Conservation (phyloP, 2,888 invertebrate species). For the Druceiella hillmani region DNA sequence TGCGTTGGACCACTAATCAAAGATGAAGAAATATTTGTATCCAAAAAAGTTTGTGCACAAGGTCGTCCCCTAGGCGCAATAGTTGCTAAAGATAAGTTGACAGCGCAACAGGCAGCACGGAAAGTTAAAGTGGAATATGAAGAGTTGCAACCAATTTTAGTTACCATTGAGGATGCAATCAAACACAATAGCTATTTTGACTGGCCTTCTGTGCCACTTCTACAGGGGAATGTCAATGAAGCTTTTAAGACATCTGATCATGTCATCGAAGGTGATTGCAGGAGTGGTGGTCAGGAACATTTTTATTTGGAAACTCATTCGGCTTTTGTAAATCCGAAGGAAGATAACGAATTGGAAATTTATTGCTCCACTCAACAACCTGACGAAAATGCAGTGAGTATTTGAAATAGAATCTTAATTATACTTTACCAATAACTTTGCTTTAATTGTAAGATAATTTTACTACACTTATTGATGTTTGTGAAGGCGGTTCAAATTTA, state of each 20-base stretch:
- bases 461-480: too few relatives aligned
- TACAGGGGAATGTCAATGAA: slow-evolving; percentile 60
- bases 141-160: slow-evolving; percentile 68
- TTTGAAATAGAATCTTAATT: too few relatives aligned
- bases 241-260: slow-evolving; percentile 62
- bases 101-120: slow-evolving; percentile 75
- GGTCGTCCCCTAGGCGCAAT: slow-evolving; percentile 79
- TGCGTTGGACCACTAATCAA: slow-evolving; percentile 64
- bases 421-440: too few relatives aligned
- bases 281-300: slow-evolving; percentile 81
- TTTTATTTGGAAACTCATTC: slow-evolving; percentile 82
- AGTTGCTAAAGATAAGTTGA: slow-evolving; percentile 67
- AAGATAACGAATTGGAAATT: slow-evolving; percentile 81
- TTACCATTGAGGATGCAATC: slow-evolving; percentile 86
- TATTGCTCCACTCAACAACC: slow-evolving; percentile 78
- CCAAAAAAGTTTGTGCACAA: slow-evolving; percentile 64
- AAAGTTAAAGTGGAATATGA: slow-evolving; percentile 75
- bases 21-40: slow-evolving; percentile 81
- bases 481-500: too few relatives aligned
- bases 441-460: too few relatives aligned
- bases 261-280: slow-evolving; percentile 61
- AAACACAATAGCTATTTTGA: slow-evolving; percentile 60
- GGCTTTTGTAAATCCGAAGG: slow-evolving; percentile 60
- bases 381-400: slow-evolving; percentile 59
- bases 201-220: slow-evolving; percentile 48